Evolutionary conservation across 2,797 vertebrate genomes (phyloP).

Genomic region (Crenuchus spilurus): DNA sequence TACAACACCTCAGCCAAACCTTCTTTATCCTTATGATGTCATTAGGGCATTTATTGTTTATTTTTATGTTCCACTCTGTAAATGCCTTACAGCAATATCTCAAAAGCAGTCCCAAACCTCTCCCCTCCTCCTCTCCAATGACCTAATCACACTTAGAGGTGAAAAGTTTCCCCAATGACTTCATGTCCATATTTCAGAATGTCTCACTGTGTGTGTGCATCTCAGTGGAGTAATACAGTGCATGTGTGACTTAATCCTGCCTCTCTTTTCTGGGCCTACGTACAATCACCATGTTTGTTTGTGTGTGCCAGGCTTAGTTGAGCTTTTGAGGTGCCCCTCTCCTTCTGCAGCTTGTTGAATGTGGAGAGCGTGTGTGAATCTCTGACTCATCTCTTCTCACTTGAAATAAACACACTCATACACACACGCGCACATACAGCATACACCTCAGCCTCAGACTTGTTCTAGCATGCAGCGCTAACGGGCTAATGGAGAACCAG

Average conservation of each 20-base stretch:
- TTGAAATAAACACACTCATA: conserved; percentile 31
- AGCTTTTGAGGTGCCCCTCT: conserved; percentile 22
- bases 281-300: not conserved
- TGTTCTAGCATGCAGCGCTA: conserved; percentile 12
- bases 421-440: conserved; percentile 3
- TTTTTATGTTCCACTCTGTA: no score
- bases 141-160: conserved; percentile 12
- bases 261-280: conserved; percentile 7
- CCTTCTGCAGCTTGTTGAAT: conserved; percentile 45
- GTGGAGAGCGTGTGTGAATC: conserved; percentile 47
- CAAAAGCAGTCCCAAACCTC: not conserved
- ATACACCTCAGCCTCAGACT: conserved; percentile 20
- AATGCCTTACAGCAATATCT: not conserved
- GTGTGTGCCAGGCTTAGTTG: conserved; percentile 5
- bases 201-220: conserved; percentile 8
- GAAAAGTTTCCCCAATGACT: conserved; percentile 19
- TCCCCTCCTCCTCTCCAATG: not conserved
- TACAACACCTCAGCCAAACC: no score
- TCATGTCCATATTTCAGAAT: conserved; percentile 22
- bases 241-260: conserved; percentile 22
- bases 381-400: conserved; percentile 43
- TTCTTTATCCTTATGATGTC: no score
- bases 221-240: conserved; percentile 12
- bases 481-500: conserved; percentile 39
- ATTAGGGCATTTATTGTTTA: no score